A percentile compares a stretch with the other conserved stretches of the same genome.
These are phyloP conservation scores for Erebia palarica DNA, from an alignment of 2,888 invertebrate species.

Conservation along the genomic window DNA sequence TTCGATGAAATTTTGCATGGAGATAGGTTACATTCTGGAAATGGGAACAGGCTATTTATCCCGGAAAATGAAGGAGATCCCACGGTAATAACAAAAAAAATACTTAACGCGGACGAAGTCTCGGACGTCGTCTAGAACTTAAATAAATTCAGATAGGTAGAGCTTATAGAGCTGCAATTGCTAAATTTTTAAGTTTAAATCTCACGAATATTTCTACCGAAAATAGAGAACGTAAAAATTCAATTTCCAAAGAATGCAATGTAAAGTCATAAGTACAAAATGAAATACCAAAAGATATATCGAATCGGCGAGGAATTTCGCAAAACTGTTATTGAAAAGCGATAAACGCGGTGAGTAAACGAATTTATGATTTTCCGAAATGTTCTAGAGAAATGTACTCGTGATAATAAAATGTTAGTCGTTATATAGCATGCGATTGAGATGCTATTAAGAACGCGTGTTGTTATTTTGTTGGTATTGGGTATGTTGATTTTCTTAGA, in stretches of 20 bases:
- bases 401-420: background rate
- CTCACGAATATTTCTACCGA: background rate
- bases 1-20: too few relatives aligned
- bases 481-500: conserved; percentile 12
- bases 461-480: conserved; percentile 22
- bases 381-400: conserved; percentile 5
- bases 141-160: too few relatives aligned
- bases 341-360: conserved; percentile 47
- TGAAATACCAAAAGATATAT: conserved; percentile 43
- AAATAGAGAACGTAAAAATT: conserved; percentile 15
- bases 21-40: too few relatives aligned
- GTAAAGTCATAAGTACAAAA: conserved; percentile 35
- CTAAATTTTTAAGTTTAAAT: background rate
- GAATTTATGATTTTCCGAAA: conserved; percentile 45
- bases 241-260: conserved; percentile 31
- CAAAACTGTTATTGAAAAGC: conserved; percentile 48
- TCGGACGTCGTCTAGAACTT: too few relatives aligned
- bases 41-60: too few relatives aligned
- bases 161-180: too few relatives aligned
- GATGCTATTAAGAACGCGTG: conserved; percentile 12
- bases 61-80: too few relatives aligned
- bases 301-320: conserved; percentile 42
- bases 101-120: too few relatives aligned
- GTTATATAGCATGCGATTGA: background rate
- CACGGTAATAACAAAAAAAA: too few relatives aligned